Conservation (phyloP, 2,113 vertebrate genomes). For the Coregonus clupeaformis region DNA sequence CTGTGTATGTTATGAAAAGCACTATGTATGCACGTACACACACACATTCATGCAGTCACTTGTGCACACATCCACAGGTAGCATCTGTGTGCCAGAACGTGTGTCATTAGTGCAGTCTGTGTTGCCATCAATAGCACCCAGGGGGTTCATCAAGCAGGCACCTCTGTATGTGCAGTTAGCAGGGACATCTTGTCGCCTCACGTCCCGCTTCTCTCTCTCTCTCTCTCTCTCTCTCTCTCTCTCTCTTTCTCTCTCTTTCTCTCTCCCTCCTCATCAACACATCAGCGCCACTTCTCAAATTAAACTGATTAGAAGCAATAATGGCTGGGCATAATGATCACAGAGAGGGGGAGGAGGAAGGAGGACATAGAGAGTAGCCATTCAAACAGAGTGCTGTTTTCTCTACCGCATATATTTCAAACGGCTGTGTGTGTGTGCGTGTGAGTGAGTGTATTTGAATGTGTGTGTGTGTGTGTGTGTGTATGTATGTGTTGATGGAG, state of each 20-base stretch:
- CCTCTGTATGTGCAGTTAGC: conserved; percentile 30
- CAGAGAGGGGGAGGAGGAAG: conserved; percentile 16
- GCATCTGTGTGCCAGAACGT: conserved; percentile 56
- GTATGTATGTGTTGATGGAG: too few relatives aligned
- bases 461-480: too few relatives aligned
- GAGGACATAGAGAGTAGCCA: background rate
- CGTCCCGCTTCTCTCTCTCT: too few relatives aligned
- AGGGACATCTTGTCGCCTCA: too few relatives aligned
- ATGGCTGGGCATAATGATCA: conserved; percentile 49
- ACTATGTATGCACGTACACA: background rate
- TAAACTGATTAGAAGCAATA: conserved; percentile 67
- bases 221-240: too few relatives aligned
- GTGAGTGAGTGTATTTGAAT: too few relatives aligned
- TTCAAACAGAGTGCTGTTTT: too few relatives aligned
- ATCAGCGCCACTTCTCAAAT: conserved; percentile 61
- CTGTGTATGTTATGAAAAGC: background rate
- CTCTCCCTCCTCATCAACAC: conserved; percentile 65
- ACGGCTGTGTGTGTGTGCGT: background rate
- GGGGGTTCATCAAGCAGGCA: conserved; percentile 53
- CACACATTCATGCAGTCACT: background rate
- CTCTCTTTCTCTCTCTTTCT: too few relatives aligned
- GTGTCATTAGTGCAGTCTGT: conserved; percentile 52
- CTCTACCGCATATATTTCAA: too few relatives aligned
- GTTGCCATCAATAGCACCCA: conserved; percentile 51
- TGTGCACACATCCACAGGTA: conserved; percentile 17